phyloP scores from a whole-genome alignment of 2,888 invertebrate genomes.

The Cyrtodaria siliqua region DNA sequence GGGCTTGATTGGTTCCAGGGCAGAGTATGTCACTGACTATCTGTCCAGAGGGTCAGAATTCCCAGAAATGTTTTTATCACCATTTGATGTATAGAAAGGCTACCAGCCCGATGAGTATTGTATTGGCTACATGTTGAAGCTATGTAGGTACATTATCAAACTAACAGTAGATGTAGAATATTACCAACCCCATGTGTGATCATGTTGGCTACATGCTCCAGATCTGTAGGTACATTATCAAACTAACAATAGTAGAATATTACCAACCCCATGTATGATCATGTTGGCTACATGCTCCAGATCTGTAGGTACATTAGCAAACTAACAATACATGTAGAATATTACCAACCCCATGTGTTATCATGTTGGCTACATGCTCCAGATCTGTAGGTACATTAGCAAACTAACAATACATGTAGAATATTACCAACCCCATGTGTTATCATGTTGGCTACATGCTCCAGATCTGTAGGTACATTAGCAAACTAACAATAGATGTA shows the following conservation, averaged over 20 bases:
- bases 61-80: too few species aligned
- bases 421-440: constrained; percentile 91
- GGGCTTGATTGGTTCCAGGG: too few species aligned
- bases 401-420: not conserved
- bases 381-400: constrained; percentile 93
- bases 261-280: constrained; percentile 92
- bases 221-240: constrained; percentile 92
- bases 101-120: constrained; percentile 94
- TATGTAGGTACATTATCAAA: constrained; percentile 95
- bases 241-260: not conserved
- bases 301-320: constrained; percentile 94
- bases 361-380: constrained; percentile 96
- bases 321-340: too few species aligned
- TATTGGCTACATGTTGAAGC: constrained; percentile 96
- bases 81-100: too few species aligned
- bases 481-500: too few species aligned
- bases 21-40: too few species aligned
- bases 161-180: too few species aligned
- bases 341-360: constrained; percentile 92
- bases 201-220: constrained; percentile 97
- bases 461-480: constrained; percentile 95
- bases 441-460: constrained; percentile 96
- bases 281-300: constrained; percentile 97
- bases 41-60: too few species aligned
- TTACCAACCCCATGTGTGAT: constrained; percentile 92